phyloP scores from a whole-genome alignment of 2,888 invertebrate species.

The Anthrax anthrax region DNA sequence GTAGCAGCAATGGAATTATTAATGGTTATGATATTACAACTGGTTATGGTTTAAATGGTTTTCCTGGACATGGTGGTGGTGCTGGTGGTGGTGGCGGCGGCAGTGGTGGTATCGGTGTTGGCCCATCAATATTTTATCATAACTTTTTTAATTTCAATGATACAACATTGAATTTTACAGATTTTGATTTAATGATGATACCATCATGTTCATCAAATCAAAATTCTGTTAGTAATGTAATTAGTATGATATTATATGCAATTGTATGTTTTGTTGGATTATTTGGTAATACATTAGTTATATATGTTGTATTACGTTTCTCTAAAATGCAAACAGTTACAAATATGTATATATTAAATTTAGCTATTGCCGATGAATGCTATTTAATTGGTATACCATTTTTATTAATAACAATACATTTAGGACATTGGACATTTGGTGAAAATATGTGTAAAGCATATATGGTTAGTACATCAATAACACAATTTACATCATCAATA shows the following conservation, averaged over 20 bases:
- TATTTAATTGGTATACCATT: conserved; percentile 85
- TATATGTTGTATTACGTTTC: conserved; percentile 78
- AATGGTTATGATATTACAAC: neutral
- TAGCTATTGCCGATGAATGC: conserved; percentile 85
- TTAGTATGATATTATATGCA: conserved; percentile 62
- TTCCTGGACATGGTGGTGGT: too few relatives aligned
- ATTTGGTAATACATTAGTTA: conserved; percentile 79
- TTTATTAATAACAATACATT: conserved; percentile 63
- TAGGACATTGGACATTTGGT: conserved; percentile 74
- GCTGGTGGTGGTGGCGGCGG: neutral
- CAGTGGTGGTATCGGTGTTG: too few relatives aligned
- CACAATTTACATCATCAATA: conserved; percentile 85
- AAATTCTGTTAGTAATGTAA: conserved; percentile 40
- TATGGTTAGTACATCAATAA: conserved; percentile 82
- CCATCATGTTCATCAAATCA: conserved; percentile 40
- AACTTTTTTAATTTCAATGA: too few relatives aligned
- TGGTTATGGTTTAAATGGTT: too few relatives aligned
- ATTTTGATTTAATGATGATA: too few relatives aligned
- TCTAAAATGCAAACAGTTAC: conserved; percentile 94
- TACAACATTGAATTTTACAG: too few relatives aligned
- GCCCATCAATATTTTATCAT: too few relatives aligned
- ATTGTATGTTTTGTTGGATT: conserved; percentile 78
- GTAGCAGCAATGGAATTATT: neutral
- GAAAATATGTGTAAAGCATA: conserved; percentile 78
- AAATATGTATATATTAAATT: conserved; percentile 86